A percentile compares a stretch with the other conserved stretches of the same genome.
Evolutionary conservation across 1,140 invertebrate species (phyloP).

Genomic region (Drosophila bipectinata): DNA sequence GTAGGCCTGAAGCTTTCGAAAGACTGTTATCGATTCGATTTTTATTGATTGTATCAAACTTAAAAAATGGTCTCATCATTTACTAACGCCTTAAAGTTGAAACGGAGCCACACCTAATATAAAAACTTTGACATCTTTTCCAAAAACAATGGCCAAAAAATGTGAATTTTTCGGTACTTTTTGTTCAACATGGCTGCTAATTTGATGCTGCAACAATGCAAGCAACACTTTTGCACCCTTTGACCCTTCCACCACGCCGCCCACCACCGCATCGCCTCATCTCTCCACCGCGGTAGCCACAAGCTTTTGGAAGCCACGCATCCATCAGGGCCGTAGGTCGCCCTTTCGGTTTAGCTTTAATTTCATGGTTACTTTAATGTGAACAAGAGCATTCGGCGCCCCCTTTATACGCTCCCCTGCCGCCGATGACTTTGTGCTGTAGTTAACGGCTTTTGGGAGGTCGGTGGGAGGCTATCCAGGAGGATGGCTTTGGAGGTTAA

Average conservation of each 20-base stretch:
- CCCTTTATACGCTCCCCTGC: not conserved
- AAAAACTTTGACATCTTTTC: constrained; percentile 25
- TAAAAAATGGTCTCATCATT: too few species aligned
- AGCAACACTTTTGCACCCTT: constrained; percentile 18
- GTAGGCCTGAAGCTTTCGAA: too few species aligned
- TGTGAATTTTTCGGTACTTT: constrained; percentile 71
- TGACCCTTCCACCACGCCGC: not conserved
- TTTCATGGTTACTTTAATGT: constrained; percentile 82
- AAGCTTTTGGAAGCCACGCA: constrained; percentile 30
- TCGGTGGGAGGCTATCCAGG: not conserved
- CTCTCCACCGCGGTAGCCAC: not conserved
- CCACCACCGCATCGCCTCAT: not conserved
- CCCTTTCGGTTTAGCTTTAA: constrained; percentile 75
- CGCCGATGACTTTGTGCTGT: constrained; percentile 73
- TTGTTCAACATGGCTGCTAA: constrained; percentile 74
- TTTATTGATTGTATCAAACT: too few species aligned
- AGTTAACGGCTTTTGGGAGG: constrained; percentile 71
- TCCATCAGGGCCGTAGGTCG: constrained; percentile 53
- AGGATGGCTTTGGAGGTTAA: constrained; percentile 72
- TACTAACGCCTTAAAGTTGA: too few species aligned
- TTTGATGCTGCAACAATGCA: constrained; percentile 79
- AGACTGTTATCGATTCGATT: too few species aligned
- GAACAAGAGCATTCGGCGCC: constrained; percentile 50
- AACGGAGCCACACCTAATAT: constrained; percentile 1
- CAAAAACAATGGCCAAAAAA: constrained; percentile 37